Conservation (phyloP, 2,797 vertebrate species). For the Eleutherodactylus coqui region DNA sequence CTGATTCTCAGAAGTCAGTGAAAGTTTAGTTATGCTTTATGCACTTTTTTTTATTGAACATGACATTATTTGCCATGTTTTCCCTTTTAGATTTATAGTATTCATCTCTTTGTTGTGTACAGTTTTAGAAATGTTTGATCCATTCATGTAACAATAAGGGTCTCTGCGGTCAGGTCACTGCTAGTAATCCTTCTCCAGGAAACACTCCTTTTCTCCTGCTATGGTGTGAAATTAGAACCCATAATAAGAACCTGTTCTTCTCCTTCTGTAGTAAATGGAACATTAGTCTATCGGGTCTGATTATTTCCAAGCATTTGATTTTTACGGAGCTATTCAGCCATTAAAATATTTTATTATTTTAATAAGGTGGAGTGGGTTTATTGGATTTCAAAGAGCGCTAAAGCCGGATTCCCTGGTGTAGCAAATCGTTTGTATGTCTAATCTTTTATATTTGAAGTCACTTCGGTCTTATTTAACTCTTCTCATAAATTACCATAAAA, state of each 20-base stretch:
- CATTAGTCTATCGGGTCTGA: neutral
- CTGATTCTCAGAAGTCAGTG: too few relatives aligned
- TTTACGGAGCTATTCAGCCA: neutral
- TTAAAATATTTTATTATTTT: constrained; percentile 1
- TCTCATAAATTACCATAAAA: too few relatives aligned
- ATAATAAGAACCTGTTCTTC: neutral
- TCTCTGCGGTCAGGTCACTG: neutral
- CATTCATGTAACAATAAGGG: neutral
- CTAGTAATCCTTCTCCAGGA: neutral
- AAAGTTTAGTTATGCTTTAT: too few relatives aligned
- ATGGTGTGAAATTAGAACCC: neutral
- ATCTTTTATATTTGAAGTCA: neutral
- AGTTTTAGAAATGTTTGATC: neutral
- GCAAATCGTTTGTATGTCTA: neutral
- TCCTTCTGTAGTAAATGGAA: neutral
- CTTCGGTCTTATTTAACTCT: too few relatives aligned
- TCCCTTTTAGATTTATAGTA: too few relatives aligned
- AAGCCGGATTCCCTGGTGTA: neutral
- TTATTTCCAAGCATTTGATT: neutral
- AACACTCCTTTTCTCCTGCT: neutral
- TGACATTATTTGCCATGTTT: too few relatives aligned
- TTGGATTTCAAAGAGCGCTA: neutral
- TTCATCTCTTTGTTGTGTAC: neutral
- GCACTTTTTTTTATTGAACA: too few relatives aligned
- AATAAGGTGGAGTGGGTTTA: neutral